Base-by-base conservation (phyloP, 2,797 vertebrate genomes). In the Hephaestus fuliginosus region DNA sequence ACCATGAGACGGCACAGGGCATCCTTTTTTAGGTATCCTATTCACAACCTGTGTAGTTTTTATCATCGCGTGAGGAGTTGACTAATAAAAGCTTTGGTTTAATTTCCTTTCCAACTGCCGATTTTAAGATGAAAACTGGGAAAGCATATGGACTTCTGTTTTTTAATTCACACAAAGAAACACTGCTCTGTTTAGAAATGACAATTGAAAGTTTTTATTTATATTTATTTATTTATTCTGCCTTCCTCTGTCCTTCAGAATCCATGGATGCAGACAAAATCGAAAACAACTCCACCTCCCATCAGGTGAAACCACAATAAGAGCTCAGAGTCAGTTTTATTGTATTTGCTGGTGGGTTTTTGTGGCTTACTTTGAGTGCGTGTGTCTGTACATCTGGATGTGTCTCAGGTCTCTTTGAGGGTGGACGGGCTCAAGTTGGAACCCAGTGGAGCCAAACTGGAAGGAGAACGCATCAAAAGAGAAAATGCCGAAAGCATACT, bases 201-300 rank as follows among this genome's bases (percentile, higher is more conserved):
- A 33, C 30, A 33, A 33, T 33, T 33, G 30, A 33, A 33, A 33
- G 30, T 33, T 33, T 33, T 33, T 5, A 33, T 33, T 25, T 25
- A 25, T 25, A 25, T 25, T 25, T 25, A 25, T 25, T 25, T 25
- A 25, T 25, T 25, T 25, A 25, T 63, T 60, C 20, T 55, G 9
- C 55, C 17, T 18, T 25, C 5, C 63, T 76, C 28, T 81, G 36
- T 69, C 18, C 41, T 49, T 55, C 66, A 95, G 95, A 95, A 69
- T 65, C 36, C 0, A 81, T 90, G 65, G 96, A 98, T 88, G 86
- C 95, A 8, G 96, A 97, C 46, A 97, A 97, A 86, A 95, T 96
- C 85, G 97, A 97, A 78, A 85, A 93, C 0, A 95, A 97, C 65
- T 33, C 95, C 8, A 94, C 94, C 18, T 91, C 93, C 64, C 95